Percentiles rank a stretch among this genome's conserved stretches.
phyloP scores from a whole-genome alignment of 2,797 vertebrate genomes.

The Halcyon leucocephala region DNA sequence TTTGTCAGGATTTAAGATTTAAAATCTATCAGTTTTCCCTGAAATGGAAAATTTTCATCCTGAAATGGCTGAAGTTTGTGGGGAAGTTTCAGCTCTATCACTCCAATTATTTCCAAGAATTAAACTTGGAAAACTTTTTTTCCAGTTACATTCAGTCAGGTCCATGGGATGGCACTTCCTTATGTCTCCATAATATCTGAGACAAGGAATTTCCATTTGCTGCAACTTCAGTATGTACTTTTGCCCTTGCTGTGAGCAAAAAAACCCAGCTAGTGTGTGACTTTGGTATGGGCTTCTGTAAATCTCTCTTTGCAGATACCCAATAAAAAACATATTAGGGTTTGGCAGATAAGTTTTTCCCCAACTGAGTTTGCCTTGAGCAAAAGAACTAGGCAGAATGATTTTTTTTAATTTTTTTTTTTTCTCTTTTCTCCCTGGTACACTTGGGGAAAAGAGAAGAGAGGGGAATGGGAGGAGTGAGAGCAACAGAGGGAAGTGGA shows the following conservation, averaged over 20 bases:
- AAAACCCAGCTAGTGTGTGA: background rate
- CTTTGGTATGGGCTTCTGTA: background rate
- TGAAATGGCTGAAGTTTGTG: background rate
- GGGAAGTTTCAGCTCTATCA: background rate
- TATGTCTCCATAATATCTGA: background rate
- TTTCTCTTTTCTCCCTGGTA: background rate
- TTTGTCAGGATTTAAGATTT: background rate
- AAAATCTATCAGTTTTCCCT: background rate
- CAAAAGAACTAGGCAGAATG: background rate
- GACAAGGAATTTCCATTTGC: background rate
- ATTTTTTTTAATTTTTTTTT: background rate
- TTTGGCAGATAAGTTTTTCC: slow-evolving; percentile 8
- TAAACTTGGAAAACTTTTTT: background rate
- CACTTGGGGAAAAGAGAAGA: background rate
- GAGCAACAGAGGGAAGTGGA: background rate
- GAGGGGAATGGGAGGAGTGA: background rate
- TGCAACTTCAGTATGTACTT: background rate
- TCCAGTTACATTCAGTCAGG: background rate
- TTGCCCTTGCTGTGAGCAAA: background rate
- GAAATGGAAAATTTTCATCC: too few species aligned
- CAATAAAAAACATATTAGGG: slow-evolving; percentile 1
- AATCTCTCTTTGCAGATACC: slow-evolving; percentile 3
- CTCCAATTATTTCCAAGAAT: background rate
- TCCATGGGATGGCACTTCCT: background rate
- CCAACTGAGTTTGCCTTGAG: background rate